Base-by-base conservation (phyloP, 2,888 invertebrate species). In the Tetrapedia diversipes region DNA sequence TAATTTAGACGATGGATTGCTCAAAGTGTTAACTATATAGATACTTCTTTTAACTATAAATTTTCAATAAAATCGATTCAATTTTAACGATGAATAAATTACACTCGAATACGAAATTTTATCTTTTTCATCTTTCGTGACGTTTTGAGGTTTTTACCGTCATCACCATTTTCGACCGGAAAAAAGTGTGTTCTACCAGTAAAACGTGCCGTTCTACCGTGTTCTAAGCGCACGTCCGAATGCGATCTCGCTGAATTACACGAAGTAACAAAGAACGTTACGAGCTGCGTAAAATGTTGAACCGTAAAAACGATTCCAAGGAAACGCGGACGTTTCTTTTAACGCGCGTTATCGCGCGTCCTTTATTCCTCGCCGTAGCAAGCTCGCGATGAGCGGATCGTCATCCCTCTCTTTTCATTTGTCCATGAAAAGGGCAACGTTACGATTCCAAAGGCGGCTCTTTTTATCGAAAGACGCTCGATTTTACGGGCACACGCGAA, bases 171-270 rank as follows among this genome's bases (percentile, higher is more conserved):
- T 22, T 34, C 10, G n/a, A n/a, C n/a, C n/a, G n/a, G 19, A 14
- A 41, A 51, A 24, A 16, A 39, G 39, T 19, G 16, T 39, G 43
- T 53, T n/a, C 29, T 54, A 71, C 11, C 39, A 34, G 6, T 4
- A 11, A 53, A 27, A 73, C 71, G 56, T 51, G 57, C 51, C 19
- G 41, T 2, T 14, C 43, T 43, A 60, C 19, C 29, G 24, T n/a
- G 22, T 19, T 45, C 24, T 39, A 10, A 56, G n/a, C 39, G 10
- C 39, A 49, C 54, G 61, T 54, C 14, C 39, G 32, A 61, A 37
- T 37, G 61, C 61, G 61, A 73, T 74, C 47, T 63, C 56, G 34
- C 29, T 32, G 74, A 63, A 37, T 63, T 57, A 22, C 56, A 41
- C 11, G 29, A 29, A 22, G 32, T 10, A 49, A 74, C 2, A 24